phyloP scores from a whole-genome alignment of 2,797 vertebrate species.

The Pangasius mekongensis region DNA sequence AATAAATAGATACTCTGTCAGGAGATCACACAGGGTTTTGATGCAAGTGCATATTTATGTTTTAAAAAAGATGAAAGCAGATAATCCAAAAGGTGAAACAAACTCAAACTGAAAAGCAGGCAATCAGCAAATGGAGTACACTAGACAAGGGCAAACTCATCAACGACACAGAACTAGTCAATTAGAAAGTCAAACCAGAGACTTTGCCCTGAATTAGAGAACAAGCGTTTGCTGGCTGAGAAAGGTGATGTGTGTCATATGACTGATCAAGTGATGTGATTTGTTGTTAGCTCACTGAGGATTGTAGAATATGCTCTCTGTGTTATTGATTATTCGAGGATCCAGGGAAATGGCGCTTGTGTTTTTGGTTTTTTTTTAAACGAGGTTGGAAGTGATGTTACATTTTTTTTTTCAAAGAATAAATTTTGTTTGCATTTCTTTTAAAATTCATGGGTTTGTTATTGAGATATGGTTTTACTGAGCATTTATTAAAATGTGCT shows the following conservation, averaged over 20 bases:
- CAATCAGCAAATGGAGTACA: neutral
- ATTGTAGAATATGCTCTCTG: neutral
- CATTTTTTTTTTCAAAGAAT: neutral
- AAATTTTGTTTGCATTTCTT: neutral
- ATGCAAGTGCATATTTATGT: neutral
- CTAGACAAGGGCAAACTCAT: neutral
- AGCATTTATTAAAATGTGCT: neutral
- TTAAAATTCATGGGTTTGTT: slow-evolving; percentile 4
- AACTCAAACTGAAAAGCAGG: neutral
- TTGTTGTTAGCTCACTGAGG: neutral
- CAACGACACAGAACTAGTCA: neutral
- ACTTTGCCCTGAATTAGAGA: neutral
- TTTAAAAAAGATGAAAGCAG: neutral
- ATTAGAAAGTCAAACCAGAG: neutral
- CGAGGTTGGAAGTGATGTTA: neutral
- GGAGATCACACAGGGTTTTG: neutral
- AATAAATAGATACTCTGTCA: neutral
- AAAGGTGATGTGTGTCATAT: neutral
- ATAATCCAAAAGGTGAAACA: neutral
- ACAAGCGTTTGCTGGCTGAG: neutral
- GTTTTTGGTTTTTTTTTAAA: neutral
- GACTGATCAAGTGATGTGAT: neutral
- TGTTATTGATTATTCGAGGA: neutral
- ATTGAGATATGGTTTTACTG: neutral
- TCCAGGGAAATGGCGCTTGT: neutral